Evolutionary conservation across 2,888 invertebrate species (phyloP).

Genomic region (Sipha maydis): DNA sequence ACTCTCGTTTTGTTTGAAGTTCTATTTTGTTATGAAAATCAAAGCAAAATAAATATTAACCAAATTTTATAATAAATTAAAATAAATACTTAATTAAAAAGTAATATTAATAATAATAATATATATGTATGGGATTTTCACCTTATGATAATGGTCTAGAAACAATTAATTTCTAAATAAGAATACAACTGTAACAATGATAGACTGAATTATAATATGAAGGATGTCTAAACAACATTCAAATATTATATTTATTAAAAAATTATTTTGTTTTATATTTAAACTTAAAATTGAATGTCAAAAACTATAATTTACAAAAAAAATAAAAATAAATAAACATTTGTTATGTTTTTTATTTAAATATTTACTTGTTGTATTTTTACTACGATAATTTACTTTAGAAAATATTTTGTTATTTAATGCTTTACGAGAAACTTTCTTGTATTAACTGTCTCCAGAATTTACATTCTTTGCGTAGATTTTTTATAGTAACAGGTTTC

Average conservation of each 20-base stretch:
- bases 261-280: neutral
- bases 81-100: too few relatives aligned
- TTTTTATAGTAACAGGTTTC: slow-evolving; percentile 38
- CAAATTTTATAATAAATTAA: too few relatives aligned
- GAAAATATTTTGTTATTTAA: slow-evolving; percentile 40
- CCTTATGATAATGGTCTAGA: too few relatives aligned
- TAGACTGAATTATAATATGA: neutral
- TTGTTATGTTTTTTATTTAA: slow-evolving; percentile 47
- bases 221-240: neutral
- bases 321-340: slow-evolving; percentile 16
- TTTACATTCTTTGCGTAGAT: slow-evolving; percentile 29
- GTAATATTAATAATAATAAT: too few relatives aligned
- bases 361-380: slow-evolving; percentile 18
- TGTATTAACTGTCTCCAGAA: slow-evolving; percentile 28
- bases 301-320: neutral
- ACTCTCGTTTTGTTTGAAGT: too few relatives aligned
- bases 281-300: neutral
- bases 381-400: slow-evolving; percentile 21
- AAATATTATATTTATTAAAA: slow-evolving; percentile 4
- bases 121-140: too few relatives aligned
- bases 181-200: too few relatives aligned
- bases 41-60: too few relatives aligned
- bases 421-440: slow-evolving; percentile 50
- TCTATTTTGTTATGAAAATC: too few relatives aligned
- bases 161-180: too few relatives aligned